A percentile compares a stretch with the other conserved stretches of the same genome.
Evolutionary conservation across 2,888 invertebrate genomes (phyloP).

Genomic region (Idaea biselata): DNA sequence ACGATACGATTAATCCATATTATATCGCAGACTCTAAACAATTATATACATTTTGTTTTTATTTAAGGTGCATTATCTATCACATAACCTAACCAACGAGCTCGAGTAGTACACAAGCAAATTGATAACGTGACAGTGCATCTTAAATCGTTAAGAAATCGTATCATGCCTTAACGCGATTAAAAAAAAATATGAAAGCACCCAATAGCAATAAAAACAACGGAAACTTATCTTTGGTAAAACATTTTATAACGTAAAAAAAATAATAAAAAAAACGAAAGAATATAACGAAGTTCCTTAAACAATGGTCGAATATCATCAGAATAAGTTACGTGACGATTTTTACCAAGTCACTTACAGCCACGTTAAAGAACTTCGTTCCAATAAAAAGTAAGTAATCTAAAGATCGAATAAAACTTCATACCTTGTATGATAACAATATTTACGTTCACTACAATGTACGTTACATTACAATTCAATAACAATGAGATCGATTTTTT

Average conservation of each 20-base stretch:
- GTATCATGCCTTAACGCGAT: slow-evolving; percentile 15
- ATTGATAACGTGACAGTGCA: too few relatives aligned
- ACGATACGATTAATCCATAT: too few relatives aligned
- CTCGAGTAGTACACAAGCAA: too few relatives aligned
- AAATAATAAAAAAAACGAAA: slow-evolving; percentile 15
- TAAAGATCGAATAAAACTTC: slow-evolving; percentile 61
- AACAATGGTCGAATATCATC: too few relatives aligned
- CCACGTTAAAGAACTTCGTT: too few relatives aligned
- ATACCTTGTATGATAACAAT: slow-evolving; percentile 81
- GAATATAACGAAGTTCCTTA: not conserved
- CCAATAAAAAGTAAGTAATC: slow-evolving; percentile 11
- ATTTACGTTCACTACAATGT: slow-evolving; percentile 62
- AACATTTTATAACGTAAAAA: slow-evolving; percentile 29
- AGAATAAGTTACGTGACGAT: too few relatives aligned
- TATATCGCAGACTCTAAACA: not conserved
- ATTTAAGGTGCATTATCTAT: not conserved
- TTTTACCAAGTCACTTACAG: too few relatives aligned
- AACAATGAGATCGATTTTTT: slow-evolving; percentile 79
- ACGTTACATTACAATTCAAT: slow-evolving; percentile 65
- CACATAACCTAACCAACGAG: too few relatives aligned
- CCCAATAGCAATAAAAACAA: slow-evolving; percentile 35
- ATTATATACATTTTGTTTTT: not conserved
- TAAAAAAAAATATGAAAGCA: slow-evolving; percentile 9
- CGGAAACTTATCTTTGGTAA: slow-evolving; percentile 76
- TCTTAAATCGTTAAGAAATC: too few relatives aligned